Conservation (phyloP, 2,113 vertebrate species). For the Polypterus bichir region DNA sequence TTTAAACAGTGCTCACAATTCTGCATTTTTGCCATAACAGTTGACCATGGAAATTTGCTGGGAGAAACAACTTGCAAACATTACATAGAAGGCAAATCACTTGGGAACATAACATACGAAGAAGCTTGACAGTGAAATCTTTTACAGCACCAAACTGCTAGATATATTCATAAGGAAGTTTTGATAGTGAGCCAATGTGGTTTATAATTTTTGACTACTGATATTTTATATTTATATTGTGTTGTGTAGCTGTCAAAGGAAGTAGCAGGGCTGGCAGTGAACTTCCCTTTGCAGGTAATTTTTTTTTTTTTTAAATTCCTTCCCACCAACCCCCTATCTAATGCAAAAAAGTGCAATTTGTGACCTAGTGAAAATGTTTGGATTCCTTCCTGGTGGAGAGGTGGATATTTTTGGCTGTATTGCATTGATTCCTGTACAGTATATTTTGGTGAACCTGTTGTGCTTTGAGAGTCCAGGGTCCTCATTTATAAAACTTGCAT, state of each 20-base stretch:
- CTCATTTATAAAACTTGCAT: too few relatives aligned
- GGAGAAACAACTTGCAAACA: too few relatives aligned
- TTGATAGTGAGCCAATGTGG: neutral
- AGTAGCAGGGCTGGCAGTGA: constrained; percentile 60
- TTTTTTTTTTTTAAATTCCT: neutral
- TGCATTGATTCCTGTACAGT: neutral
- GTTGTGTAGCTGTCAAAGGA: constrained; percentile 53
- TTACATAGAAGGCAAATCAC: too few relatives aligned
- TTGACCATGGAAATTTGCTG: too few relatives aligned
- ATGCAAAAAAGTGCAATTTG: too few relatives aligned
- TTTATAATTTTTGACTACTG: neutral
- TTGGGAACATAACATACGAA: too few relatives aligned
- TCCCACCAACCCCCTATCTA: neutral
- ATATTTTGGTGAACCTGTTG: too few relatives aligned
- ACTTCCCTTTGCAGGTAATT: constrained; percentile 60
- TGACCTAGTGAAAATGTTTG: neutral
- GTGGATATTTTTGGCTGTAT: neutral
- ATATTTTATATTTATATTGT: neutral
- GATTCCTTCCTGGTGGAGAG: neutral
- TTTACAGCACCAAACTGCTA: too few relatives aligned
- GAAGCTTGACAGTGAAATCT: neutral
- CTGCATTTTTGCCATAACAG: too few relatives aligned
- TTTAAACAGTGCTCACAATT: too few relatives aligned
- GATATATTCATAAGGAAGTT: neutral
- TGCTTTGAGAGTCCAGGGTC: too few relatives aligned